Percentiles rank a stretch among this genome's conserved stretches.
phyloP scores from a whole-genome alignment of 2,113 vertebrate genomes.

The Prolemur simus region DNA sequence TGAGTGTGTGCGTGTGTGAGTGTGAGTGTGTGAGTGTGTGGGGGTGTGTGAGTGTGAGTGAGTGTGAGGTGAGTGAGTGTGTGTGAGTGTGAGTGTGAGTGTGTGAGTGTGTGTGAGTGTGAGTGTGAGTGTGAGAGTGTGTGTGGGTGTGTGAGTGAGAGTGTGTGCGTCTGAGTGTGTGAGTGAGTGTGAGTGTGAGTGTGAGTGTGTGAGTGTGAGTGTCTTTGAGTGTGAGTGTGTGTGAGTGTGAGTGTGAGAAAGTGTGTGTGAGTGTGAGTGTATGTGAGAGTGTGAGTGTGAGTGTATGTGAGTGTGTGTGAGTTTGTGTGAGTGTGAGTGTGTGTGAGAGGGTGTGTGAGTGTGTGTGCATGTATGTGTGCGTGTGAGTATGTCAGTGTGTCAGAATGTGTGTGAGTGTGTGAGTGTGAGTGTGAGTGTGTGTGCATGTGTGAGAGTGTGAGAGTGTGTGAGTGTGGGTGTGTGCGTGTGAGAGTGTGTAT shows the following conservation, averaged over 20 bases:
- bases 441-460: too few species aligned
- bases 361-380: neutral
- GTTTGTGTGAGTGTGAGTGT: neutral
- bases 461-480: too few species aligned
- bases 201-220: neutral
- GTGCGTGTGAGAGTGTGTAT: too few species aligned
- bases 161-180: neutral
- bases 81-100: too few species aligned
- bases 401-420: too few species aligned
- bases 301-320: neutral
- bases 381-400: too few species aligned
- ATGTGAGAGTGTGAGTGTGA: too few species aligned
- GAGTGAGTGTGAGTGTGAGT: neutral
- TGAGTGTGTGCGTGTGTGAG: too few species aligned
- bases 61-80: neutral
- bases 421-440: too few species aligned
- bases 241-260: too few species aligned
- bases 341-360: neutral
- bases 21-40: neutral
- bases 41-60: too few species aligned
- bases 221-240: neutral
- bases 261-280: too few species aligned
- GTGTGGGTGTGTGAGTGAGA: neutral
- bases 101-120: rapidly evolving
- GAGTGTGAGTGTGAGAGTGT: neutral